phyloP scores from a whole-genome alignment of 2,113 vertebrate genomes.

The Salvelinus fontinalis region DNA sequence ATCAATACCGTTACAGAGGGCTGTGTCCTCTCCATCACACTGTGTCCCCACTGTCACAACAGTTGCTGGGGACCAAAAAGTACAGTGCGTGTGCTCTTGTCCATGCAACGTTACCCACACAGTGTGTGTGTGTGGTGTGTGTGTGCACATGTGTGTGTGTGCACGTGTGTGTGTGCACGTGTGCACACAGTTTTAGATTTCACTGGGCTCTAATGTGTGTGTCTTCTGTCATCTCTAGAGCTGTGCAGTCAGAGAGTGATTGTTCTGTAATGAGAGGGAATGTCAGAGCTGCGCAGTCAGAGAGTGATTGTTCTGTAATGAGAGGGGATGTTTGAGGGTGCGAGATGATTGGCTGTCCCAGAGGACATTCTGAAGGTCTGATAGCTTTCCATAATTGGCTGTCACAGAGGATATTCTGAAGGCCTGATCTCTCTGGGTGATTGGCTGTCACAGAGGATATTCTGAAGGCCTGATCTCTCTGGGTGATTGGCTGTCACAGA shows the following conservation, averaged over 20 bases:
- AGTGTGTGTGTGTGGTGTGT: background rate
- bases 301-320: background rate
- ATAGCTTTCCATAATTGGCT: background rate
- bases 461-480: too few species aligned
- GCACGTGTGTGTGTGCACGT: background rate
- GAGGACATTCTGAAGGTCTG: background rate
- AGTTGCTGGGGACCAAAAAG: background rate
- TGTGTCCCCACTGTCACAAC: background rate
- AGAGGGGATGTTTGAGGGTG: background rate
- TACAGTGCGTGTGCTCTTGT: background rate
- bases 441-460: too few species aligned
- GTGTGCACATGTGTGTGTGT: background rate
- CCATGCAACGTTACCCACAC: background rate
- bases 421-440: too few species aligned
- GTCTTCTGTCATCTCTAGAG: background rate
- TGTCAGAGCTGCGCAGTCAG: background rate
- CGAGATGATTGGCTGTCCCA: background rate
- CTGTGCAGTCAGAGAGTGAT: too few species aligned
- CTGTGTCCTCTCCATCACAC: background rate
- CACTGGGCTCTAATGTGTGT: background rate
- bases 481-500: too few species aligned
- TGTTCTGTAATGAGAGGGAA: too few species aligned
- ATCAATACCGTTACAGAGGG: background rate
- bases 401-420: too few species aligned
- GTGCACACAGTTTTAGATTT: background rate